Percentiles rank a stretch among this genome's conserved stretches.
Evolutionary conservation across 2,113 vertebrate genomes (phyloP).

Genomic region (Chitala chitala): DNA sequence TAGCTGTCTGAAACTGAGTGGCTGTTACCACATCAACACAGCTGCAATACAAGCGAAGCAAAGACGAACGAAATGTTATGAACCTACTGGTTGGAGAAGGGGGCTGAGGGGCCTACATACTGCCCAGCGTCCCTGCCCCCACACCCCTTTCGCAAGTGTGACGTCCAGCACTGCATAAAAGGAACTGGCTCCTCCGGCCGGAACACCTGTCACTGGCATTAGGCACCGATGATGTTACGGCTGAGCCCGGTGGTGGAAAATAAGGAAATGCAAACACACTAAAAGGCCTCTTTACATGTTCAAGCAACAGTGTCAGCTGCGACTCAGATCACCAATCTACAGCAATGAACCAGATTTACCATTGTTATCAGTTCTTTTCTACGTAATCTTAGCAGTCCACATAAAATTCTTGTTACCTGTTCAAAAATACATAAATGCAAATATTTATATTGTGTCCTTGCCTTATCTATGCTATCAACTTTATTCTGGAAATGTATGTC

Average conservation of each 20-base stretch:
- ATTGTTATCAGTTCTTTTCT: not conserved
- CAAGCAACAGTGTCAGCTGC: not conserved
- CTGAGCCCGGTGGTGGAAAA: conserved; percentile 24
- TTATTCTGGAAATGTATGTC: not conserved
- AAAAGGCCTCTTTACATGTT: conserved; percentile 5
- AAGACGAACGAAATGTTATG: no score
- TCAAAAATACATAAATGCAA: conserved; percentile 8
- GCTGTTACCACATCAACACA: no score
- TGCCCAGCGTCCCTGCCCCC: no score
- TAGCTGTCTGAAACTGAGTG: no score
- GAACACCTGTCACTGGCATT: conserved; percentile 39
- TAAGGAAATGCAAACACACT: conserved; percentile 34
- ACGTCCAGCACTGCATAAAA: not conserved
- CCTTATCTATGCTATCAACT: conserved; percentile 8
- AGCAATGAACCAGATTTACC: not conserved
- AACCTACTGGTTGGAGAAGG: no score
- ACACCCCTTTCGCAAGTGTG: not conserved
- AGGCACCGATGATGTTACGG: conserved; percentile 34
- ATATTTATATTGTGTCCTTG: conserved; percentile 11
- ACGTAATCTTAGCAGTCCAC: not conserved
- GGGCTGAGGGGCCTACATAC: no score
- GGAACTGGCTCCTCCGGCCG: not conserved
- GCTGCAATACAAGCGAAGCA: no score
- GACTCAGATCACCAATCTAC: not conserved
- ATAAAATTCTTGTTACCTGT: not conserved